Base-by-base conservation (phyloP, 1,140 invertebrate species). In the Pogonognathellus flavescens region DNA sequence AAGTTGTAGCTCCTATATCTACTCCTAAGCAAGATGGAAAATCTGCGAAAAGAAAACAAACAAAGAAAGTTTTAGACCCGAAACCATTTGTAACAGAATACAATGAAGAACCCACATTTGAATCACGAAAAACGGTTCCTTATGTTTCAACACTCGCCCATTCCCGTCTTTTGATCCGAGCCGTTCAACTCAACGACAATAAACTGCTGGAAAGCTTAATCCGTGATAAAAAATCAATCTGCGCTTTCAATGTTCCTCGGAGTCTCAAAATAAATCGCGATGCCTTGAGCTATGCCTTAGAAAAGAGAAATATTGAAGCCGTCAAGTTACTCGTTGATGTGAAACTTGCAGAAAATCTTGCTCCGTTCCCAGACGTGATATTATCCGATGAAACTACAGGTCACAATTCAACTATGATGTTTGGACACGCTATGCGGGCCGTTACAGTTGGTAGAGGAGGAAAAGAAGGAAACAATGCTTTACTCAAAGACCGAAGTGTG, bases 51-150 rank as follows among this genome's bases (percentile, higher is more conserved):
- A 76, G 41, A 18, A 76, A 76, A 31, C 49, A 25, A 49, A 18
- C 31, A 1, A 76, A 31, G 41, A 41, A 50, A 49, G 25, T 14
- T 4, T 72, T 90, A 20, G 82, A 88, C 25, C 89, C 89, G 53
- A 90, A 89, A 84, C 87, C 86, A 11, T 85, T 88, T 31, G 86
- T 90, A 3, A 91, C 90, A 82, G 88, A 91, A 2, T 89, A 91
- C 80, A 90, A 90, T 72, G 90, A 90, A 85, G 91, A 92, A 87
- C 91, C 91, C 5, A 90, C 92, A 18, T 92, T 92, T 89, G 90
- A 92, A 85, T 89, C 90, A 41, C 90, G 90, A 50, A 88, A 90
- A 31, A 88, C 89, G 72, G 89, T 92, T 66, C 92, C 92, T 25
- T 90, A 90, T 87, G 89, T 92, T 18, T 92, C 92, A 10, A 89